Evolutionary conservation across 2,888 invertebrate genomes (phyloP).

Genomic region (Tetragonisca angustula): DNA sequence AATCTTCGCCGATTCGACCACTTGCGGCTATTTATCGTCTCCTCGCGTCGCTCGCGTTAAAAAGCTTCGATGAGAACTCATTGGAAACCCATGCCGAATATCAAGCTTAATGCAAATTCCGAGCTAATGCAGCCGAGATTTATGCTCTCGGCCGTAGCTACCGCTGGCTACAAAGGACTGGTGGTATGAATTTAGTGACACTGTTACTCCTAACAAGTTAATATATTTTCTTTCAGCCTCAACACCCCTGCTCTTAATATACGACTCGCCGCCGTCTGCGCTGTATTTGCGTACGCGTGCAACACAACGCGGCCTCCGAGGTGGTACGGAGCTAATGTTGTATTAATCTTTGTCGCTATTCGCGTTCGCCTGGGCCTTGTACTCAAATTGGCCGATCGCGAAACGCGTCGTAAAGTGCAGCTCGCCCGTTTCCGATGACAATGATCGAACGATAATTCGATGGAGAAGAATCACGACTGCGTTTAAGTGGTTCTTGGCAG

Average conservation of each 20-base stretch:
- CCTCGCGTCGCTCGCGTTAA: background rate
- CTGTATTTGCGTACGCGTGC: constrained; percentile 29
- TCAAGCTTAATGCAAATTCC: background rate
- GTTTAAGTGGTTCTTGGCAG: no score
- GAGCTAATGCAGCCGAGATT: background rate
- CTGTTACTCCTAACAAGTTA: constrained; percentile 21
- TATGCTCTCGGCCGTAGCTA: background rate
- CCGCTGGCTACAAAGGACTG: background rate
- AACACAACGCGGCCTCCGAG: constrained; percentile 7
- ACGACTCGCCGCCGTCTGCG: constrained; percentile 32
- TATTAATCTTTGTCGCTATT: constrained; percentile 38
- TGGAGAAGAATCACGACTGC: background rate
- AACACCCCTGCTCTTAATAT: constrained; percentile 48
- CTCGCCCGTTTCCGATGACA: background rate
- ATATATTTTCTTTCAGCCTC: constrained; percentile 22
- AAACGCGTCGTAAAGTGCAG: background rate
- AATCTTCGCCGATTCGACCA: background rate
- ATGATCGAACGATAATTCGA: background rate
- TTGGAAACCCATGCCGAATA: background rate
- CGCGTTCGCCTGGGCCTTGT: constrained; percentile 43
- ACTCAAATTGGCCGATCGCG: constrained; percentile 38
- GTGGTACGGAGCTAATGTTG: constrained; percentile 32
- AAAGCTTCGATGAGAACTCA: background rate
- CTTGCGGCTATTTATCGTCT: no score
- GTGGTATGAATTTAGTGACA: constrained; percentile 17